Conservation (phyloP, 2,113 vertebrate species). For the Progne subis region DNA sequence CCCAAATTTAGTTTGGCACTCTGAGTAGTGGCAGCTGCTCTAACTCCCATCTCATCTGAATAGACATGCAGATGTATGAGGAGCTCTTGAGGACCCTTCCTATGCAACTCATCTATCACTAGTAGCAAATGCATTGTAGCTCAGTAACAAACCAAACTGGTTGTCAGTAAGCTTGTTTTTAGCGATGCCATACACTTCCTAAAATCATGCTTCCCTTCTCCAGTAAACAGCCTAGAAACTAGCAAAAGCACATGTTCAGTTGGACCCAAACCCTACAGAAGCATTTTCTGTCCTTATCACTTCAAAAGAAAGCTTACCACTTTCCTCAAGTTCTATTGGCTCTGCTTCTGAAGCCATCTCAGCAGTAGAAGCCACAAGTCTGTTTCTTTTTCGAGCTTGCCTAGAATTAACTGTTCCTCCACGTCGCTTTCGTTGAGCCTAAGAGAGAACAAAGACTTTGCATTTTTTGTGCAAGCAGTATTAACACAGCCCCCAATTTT, state of each 20-base stretch:
- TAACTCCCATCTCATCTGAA: neutral
- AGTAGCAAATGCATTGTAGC: neutral
- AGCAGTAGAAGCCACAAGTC: slow-evolving; percentile 45
- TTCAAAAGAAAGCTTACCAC: slow-evolving; percentile 59
- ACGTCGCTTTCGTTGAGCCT: slow-evolving; percentile 72
- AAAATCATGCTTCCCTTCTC: neutral
- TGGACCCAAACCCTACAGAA: neutral
- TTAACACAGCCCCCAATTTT: rapidly evolving
- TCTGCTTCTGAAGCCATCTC: slow-evolving; percentile 73
- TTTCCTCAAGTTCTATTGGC: slow-evolving; percentile 76
- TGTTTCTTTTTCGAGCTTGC: slow-evolving; percentile 70
- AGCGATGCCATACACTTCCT: neutral
- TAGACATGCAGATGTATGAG: rapidly evolving
- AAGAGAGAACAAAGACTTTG: neutral
- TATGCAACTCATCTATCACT: neutral
- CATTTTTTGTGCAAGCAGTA: neutral
- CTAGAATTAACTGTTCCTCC: slow-evolving; percentile 70
- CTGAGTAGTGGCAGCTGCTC: neutral
- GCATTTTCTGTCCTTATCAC: neutral
- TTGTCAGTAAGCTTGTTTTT: neutral
- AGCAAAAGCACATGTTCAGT: neutral
- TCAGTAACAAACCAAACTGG: neutral
- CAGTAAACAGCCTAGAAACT: neutral
- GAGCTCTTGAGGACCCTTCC: neutral
- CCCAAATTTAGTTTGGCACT: neutral